These are phyloP conservation scores for Pomacea maculata DNA, from an alignment of 1,140 invertebrate species.

Conservation along the genomic window DNA sequence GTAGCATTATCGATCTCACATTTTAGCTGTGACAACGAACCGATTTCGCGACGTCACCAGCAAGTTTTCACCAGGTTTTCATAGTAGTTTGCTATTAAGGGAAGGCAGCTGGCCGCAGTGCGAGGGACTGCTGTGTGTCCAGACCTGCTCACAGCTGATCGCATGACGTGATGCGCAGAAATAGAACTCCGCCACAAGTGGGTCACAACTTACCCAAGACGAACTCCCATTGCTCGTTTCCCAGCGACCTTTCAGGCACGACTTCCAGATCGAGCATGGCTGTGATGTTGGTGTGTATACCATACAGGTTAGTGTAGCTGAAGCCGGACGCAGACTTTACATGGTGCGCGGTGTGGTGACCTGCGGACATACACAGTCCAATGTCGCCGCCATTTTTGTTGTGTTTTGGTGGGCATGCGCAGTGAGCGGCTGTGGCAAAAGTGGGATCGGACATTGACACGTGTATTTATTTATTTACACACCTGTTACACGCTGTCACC, in stretches of 20 bases:
- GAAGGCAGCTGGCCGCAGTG: too few relatives aligned
- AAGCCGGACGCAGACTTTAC: neutral
- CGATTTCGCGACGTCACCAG: too few relatives aligned
- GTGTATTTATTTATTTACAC: too few relatives aligned
- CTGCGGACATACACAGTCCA: conserved; percentile 23
- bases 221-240: conserved; percentile 97
- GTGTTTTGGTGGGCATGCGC: conserved; percentile 23
- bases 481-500: too few relatives aligned
- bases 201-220: conserved; percentile 82
- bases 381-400: conserved; percentile 46
- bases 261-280: conserved; percentile 94
- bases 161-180: conserved; percentile 40
- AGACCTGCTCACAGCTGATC: conserved; percentile 26
- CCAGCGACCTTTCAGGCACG: conserved; percentile 91
- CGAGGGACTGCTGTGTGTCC: too few relatives aligned
- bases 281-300: conserved; percentile 13
- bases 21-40: too few relatives aligned
- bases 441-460: neutral
- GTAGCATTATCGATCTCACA: too few relatives aligned
- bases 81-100: too few relatives aligned
- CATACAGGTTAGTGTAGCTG: neutral
- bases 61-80: too few relatives aligned
- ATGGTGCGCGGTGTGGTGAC: conserved; percentile 4
- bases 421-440: neutral
- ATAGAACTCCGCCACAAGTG: conserved; percentile 18